A percentile compares a stretch with the other conserved stretches of the same genome.
These are phyloP conservation scores for Ornithorhynchus anatinus DNA, from an alignment of 2,113 vertebrate genomes.

Conservation along the genomic window DNA sequence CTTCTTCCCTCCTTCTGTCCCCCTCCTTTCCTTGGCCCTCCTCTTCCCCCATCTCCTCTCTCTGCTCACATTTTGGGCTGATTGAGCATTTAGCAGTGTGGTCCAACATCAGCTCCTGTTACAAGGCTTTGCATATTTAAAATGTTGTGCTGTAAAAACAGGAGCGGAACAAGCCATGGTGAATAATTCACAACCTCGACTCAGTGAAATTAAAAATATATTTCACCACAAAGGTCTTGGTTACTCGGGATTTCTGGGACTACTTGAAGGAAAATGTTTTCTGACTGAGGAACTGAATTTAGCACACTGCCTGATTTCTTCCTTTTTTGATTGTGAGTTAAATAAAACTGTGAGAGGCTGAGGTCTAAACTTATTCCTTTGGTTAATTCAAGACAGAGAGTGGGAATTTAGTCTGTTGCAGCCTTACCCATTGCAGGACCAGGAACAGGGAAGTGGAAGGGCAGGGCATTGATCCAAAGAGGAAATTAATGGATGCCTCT, in stretches of 20 bases:
- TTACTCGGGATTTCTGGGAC: slow-evolving; percentile 38
- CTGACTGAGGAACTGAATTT: not conserved
- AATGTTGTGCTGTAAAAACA: slow-evolving; percentile 64
- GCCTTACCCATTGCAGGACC: too few relatives aligned
- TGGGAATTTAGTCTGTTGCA: too few relatives aligned
- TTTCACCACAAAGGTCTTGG: slow-evolving; percentile 60
- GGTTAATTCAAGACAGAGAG: too few relatives aligned
- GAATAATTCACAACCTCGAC: slow-evolving; percentile 70
- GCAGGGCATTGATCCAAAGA: too few relatives aligned
- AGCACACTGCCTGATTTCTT: not conserved
- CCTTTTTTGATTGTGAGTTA: not conserved
- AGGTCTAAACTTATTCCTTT: too few relatives aligned
- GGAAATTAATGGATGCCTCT: too few relatives aligned
- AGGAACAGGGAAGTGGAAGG: too few relatives aligned
- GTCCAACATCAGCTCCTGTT: slow-evolving; percentile 43
- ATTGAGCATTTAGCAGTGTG: slow-evolving; percentile 13
- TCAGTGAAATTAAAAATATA: slow-evolving; percentile 79
- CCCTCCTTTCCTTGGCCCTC: too few relatives aligned
- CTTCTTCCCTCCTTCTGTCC: accelerated
- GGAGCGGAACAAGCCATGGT: slow-evolving; percentile 57
- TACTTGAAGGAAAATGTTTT: not conserved
- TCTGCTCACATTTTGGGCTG: not conserved
- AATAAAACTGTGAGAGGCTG: slow-evolving; percentile 8
- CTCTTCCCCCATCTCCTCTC: not conserved
- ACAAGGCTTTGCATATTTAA: slow-evolving; percentile 69